Conservation (phyloP, 2,888 invertebrate genomes). For the Vannuccia rotundouncinata region DNA sequence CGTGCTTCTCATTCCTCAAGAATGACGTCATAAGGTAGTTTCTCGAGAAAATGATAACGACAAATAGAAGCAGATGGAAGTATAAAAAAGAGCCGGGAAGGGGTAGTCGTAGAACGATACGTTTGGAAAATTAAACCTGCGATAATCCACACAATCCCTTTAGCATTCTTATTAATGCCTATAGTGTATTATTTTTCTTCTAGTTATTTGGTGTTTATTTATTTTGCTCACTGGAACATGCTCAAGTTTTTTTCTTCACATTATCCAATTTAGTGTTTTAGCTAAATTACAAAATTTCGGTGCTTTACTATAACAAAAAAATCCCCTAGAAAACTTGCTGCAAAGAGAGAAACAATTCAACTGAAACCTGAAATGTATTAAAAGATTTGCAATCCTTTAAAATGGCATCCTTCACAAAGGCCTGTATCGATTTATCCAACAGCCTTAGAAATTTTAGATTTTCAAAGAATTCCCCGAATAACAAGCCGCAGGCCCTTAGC, state of each 20-base stretch:
- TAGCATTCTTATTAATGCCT: neutral
- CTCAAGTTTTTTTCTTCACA: neutral
- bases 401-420: slow-evolving; percentile 43
- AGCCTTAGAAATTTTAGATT: slow-evolving; percentile 48
- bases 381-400: too few relatives aligned
- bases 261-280: neutral
- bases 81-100: neutral
- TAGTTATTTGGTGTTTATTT: neutral
- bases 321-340: too few relatives aligned
- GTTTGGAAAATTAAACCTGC: neutral
- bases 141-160: neutral
- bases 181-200: neutral
- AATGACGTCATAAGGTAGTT: slow-evolving; percentile 20
- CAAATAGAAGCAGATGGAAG: slow-evolving; percentile 6
- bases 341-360: too few relatives aligned
- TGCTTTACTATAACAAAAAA: neutral
- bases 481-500: neutral
- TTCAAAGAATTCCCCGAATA: slow-evolving; percentile 21
- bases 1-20: neutral
- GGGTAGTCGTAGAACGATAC: neutral
- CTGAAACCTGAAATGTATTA: too few relatives aligned
- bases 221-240: neutral
- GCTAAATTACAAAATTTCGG: too few relatives aligned
- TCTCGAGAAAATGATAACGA: neutral
- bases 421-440: slow-evolving; percentile 55